Percentiles rank a stretch among this genome's conserved stretches.
phyloP scores from a whole-genome alignment of 2,888 invertebrate species.

The Dicyrtomina minuta region DNA sequence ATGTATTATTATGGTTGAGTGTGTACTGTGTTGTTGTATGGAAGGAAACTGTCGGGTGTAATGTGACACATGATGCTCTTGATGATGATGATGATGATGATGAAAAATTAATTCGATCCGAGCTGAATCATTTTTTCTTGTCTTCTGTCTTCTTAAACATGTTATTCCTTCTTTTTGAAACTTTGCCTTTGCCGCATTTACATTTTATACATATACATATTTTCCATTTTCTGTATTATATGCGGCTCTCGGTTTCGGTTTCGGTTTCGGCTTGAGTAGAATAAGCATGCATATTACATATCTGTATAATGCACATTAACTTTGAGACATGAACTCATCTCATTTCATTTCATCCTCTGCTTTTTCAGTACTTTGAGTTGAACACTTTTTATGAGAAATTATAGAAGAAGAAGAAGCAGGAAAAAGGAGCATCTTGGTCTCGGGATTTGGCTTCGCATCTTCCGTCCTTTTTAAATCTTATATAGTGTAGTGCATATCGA shows the following conservation, averaged over 20 bases:
- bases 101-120: constrained; percentile 34
- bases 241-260: too few relatives aligned
- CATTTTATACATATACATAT: constrained; percentile 5
- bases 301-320: too few relatives aligned
- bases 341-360: background rate
- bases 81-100: constrained; percentile 27
- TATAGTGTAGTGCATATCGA: too few relatives aligned
- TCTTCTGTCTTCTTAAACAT: background rate
- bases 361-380: background rate
- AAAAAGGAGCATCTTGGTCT: background rate
- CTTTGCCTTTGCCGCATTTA: constrained; percentile 1
- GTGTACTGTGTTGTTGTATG: too few relatives aligned
- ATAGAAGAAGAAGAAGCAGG: background rate
- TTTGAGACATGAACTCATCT: background rate
- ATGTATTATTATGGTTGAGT: too few relatives aligned
- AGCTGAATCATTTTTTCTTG: constrained; percentile 25
- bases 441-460: too few relatives aligned
- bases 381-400: too few relatives aligned
- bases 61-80: background rate
- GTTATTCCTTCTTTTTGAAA: constrained; percentile 13
- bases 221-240: background rate
- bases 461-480: too few relatives aligned
- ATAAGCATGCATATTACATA: background rate
- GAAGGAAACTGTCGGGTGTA: background rate
- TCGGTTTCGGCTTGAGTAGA: too few relatives aligned